A percentile compares a stretch with the other conserved stretches of the same genome.
These are phyloP conservation scores for Dipodomys spectabilis DNA, from an alignment of 2,113 vertebrate species.

Conservation along the genomic window DNA sequence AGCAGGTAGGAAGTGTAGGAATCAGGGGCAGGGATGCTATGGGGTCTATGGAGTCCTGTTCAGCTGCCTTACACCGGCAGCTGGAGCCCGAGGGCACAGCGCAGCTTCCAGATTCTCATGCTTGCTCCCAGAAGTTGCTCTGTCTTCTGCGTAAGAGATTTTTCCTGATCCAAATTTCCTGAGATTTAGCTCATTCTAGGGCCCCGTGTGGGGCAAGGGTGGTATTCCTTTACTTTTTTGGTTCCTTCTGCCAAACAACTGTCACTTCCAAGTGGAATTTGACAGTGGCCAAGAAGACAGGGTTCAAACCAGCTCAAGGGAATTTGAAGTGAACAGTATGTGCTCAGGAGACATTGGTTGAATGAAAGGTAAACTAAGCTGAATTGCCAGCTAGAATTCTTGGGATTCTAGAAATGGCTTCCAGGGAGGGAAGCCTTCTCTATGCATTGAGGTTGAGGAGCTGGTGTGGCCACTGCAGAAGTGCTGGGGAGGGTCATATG, in stretches of 20 bases:
- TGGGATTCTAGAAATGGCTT: conserved; percentile 35
- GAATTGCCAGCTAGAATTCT: neutral
- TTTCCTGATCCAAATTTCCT: neutral
- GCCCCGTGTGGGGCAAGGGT: neutral
- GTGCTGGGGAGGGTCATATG: neutral
- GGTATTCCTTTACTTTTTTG: neutral
- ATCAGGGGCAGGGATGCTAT: neutral
- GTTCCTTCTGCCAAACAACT: neutral
- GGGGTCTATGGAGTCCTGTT: neutral
- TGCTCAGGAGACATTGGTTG: neutral
- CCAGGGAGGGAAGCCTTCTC: neutral
- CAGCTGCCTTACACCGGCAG: neutral
- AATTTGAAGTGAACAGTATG: too few relatives aligned
- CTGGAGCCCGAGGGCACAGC: neutral
- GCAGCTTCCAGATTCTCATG: neutral
- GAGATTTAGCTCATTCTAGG: neutral
- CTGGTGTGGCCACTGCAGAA: neutral
- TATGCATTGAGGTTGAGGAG: neutral
- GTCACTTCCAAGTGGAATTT: neutral
- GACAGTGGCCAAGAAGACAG: neutral
- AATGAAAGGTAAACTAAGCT: neutral
- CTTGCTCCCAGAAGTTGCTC: neutral
- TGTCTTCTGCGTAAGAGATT: neutral
- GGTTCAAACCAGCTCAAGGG: neutral
- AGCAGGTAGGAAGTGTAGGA: neutral